Conservation (phyloP, 2,888 invertebrate genomes). For the Drosophila mulleri region DNA sequence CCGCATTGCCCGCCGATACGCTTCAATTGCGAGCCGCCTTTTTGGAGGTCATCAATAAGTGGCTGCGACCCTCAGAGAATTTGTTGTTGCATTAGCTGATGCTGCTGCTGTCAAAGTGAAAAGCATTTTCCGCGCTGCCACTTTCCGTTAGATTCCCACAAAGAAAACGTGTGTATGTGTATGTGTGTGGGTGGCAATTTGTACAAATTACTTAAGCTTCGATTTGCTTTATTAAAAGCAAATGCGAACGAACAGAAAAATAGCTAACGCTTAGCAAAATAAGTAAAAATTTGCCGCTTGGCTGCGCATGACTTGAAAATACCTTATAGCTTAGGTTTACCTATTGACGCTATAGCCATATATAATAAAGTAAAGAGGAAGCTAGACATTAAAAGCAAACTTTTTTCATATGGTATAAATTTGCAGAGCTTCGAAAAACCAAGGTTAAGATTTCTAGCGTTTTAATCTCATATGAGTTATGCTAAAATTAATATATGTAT, state of each 20-base stretch:
- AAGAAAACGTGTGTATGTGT: not conserved
- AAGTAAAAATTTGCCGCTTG: not conserved
- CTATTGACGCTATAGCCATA: not conserved
- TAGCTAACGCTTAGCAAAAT: constrained; percentile 9
- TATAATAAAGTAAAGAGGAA: not conserved
- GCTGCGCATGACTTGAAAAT: not conserved
- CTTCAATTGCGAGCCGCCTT: constrained; percentile 51
- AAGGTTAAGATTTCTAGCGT: no score
- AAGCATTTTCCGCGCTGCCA: constrained; percentile 65
- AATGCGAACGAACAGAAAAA: constrained; percentile 11
- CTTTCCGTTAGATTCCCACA: constrained; percentile 39
- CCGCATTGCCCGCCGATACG: constrained; percentile 42
- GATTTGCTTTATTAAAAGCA: constrained; percentile 75
- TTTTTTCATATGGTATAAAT: no score
- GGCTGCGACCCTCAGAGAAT: constrained; percentile 33
- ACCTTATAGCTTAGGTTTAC: not conserved
- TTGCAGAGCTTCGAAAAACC: no score
- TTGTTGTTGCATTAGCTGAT: constrained; percentile 17
- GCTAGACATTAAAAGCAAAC: no score
- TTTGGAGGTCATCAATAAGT: constrained; percentile 76
- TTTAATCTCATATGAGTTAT: no score
- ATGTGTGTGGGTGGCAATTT: constrained; percentile 60
- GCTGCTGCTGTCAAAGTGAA: constrained; percentile 54
- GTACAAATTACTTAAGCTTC: constrained; percentile 70
- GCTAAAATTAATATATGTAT: no score